Evolutionary conservation across 2,113 vertebrate genomes (phyloP), one percentile per base, ranked within the genome.

Genomic region (Microtus pennsylvanicus): DNA sequence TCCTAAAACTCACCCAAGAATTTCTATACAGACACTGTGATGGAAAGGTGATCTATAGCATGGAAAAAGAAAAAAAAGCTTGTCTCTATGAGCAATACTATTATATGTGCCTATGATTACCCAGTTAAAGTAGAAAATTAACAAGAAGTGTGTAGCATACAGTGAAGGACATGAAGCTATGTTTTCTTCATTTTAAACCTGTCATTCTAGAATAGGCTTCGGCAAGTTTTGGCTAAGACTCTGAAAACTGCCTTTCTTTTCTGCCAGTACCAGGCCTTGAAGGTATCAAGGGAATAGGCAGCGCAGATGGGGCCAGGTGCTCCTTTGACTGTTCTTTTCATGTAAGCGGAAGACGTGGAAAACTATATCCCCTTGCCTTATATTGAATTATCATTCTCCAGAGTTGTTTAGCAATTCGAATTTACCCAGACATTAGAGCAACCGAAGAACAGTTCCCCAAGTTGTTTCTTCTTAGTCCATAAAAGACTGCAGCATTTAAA

Each of bases 181-280:
- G 0, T 0, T 61, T 67, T 78, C 12, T 76, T 50, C 42, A 13
- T 26, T 87, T 81, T 83, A 74, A 70, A 21, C 1, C 33, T n/a
- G 22, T 28, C n/a, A 1, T 55, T 85, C 42, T 67, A 6, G 16
- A 30, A 4, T 28, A 8, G 21, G 16, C 9, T 78, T 87, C 87
- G 24, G 17, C 35, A 94, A 28, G 2, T 7, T 93, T 30, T 30
- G 24, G 19, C 11, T 33, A 14, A 78, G 52, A 87, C 61, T 61
- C 30, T 91, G 70, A 75, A 89, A 89, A 13, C 35, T 63, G 35
- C 45, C 14, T 91, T 87, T 30, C 42, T 87, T 45, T 35, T 82
- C 58, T 35, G 50, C 7, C 5, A 80, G 4, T 21, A 21, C 5
- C 6, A 38, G 11, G 13, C 42, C n/a, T 50, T n/a, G 33, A 77